A percentile compares a stretch with the other conserved stretches of the same genome.
Conservation (phyloP, 2,113 vertebrate genomes). For the Cavia porcellus region DNA sequence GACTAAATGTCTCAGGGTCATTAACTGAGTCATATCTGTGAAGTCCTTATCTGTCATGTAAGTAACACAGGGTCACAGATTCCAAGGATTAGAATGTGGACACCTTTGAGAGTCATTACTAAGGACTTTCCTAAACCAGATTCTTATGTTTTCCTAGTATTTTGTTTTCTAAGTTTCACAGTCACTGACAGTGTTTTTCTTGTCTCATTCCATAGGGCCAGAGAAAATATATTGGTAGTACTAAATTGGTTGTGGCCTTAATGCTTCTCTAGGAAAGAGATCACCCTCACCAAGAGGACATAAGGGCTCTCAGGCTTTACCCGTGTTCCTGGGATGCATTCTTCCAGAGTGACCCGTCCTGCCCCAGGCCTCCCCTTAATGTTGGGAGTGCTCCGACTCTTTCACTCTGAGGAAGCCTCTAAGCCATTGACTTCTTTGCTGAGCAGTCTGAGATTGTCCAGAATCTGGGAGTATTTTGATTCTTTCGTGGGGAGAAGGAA, state of each 20-base stretch:
- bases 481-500: background rate
- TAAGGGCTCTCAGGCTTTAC: background rate
- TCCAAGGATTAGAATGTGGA: background rate
- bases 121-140: background rate
- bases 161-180: background rate
- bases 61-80: background rate
- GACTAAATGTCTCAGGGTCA: background rate
- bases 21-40: background rate
- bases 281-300: background rate
- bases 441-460: background rate
- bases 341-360: background rate
- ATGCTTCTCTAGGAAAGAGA: background rate
- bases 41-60: background rate
- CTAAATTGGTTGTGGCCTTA: background rate
- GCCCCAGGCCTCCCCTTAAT: background rate
- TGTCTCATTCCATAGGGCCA: background rate
- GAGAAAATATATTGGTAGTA: background rate
- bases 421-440: background rate
- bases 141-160: background rate
- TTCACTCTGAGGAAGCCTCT: fast-evolving
- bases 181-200: background rate
- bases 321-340: background rate
- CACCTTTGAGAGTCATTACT: background rate
- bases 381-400: no score
- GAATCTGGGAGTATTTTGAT: background rate